Base-by-base conservation (phyloP, 1,140 invertebrate species). In the Leucophenga varia region DNA sequence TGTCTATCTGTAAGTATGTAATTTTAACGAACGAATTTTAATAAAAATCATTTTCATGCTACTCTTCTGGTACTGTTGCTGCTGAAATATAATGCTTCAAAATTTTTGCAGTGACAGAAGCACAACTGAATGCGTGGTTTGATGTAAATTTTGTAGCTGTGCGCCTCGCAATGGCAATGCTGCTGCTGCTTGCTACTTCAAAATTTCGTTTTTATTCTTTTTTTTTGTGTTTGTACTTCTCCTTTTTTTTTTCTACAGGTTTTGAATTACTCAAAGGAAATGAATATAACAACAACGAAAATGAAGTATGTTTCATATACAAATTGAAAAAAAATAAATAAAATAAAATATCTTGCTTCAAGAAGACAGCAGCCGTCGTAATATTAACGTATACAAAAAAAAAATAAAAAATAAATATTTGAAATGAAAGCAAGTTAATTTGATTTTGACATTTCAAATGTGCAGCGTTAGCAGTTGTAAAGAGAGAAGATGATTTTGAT, bases 351-450 rank as follows among this genome's bases (percentile, higher is more conserved):
- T n/a, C n/a, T n/a, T n/a, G n/a, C n/a, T n/a, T n/a, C n/a, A n/a
- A n/a, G n/a, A n/a, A 25, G 10, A 10, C 22, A 47, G 40, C 3
- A 14, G 40, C 25, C 17, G 3, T n/a, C 32, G 20, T 10, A 44
- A 35, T n/a, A n/a, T n/a, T n/a, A n/a, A n/a, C n/a, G n/a, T n/a
- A n/a, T n/a, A n/a, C n/a, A n/a, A n/a, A n/a, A n/a, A n/a, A n/a
- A n/a, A n/a, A 9, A 3, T 16, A 50, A 36, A 42, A 25, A n/a
- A 22, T 21, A 39, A 38, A 52, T 25, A 20, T 16, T 43, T 55
- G 55, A 63, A 63, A 63, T 59, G 59, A 63, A 63, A 63, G 59
- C 47, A 57, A 63, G 59, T 59, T 63, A 63, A 63, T 63, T 63
- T 63, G 49, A 63, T 63, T 63, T 63, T 46, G 47, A 61, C 57